Conservation (phyloP, 2,888 invertebrate species). For the Sphaerophoria taeniata region DNA sequence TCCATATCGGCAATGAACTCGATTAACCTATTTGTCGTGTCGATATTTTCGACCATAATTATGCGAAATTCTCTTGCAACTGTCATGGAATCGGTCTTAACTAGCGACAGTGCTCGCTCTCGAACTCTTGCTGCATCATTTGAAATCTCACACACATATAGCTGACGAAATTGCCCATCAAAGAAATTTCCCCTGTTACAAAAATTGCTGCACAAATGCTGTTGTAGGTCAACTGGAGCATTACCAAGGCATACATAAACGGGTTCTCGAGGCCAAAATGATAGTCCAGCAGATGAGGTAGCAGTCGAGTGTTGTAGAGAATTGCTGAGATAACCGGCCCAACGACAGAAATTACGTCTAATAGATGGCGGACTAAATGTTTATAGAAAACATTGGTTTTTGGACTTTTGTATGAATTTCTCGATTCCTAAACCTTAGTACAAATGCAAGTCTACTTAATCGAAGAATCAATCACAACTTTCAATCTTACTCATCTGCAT, state of each 20-base stretch:
- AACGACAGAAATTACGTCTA: constrained; percentile 74
- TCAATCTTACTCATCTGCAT: constrained; percentile 73
- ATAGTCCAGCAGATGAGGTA: constrained; percentile 77
- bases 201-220: constrained; percentile 76
- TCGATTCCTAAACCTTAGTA: constrained; percentile 64
- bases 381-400: constrained; percentile 75
- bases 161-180: constrained; percentile 77
- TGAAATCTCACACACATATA: constrained; percentile 78
- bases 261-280: constrained; percentile 76
- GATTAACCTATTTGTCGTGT: constrained; percentile 76
- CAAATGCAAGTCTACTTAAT: neutral
- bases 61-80: constrained; percentile 73
- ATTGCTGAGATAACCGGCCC: constrained; percentile 75
- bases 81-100: neutral
- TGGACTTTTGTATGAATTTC: constrained; percentile 75
- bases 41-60: constrained; percentile 74
- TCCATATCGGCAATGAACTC: constrained; percentile 77
- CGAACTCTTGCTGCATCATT: constrained; percentile 76
- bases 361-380: constrained; percentile 76
- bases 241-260: constrained; percentile 75
- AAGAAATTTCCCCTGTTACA: constrained; percentile 76
- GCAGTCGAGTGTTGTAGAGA: constrained; percentile 75
- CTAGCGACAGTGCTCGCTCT: constrained; percentile 7
- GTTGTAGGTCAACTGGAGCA: constrained; percentile 75
- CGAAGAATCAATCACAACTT: too few species aligned